Conservation (phyloP, 1,140 invertebrate species). For the Leptestheria dahalacensis region DNA sequence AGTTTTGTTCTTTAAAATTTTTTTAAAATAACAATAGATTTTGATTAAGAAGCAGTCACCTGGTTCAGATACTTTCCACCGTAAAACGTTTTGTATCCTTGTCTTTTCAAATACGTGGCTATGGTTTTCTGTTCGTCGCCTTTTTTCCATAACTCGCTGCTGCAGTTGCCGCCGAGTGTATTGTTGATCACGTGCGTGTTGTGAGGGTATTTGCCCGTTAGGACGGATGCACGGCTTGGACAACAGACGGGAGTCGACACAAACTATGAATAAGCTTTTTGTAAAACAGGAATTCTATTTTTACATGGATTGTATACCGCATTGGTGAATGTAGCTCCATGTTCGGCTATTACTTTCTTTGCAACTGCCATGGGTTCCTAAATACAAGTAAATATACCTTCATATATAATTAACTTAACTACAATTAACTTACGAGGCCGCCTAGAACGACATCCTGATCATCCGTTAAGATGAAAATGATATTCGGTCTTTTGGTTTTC, state of each 20-base stretch:
- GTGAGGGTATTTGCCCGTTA: slow-evolving; percentile 71
- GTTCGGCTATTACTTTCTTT: slow-evolving; percentile 38
- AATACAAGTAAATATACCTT: neutral
- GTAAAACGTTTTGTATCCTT: slow-evolving; percentile 61
- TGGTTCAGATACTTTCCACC: slow-evolving; percentile 75
- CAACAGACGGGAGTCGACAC: slow-evolving; percentile 70
- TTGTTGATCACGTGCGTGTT: slow-evolving; percentile 67
- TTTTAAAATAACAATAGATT: slow-evolving; percentile 16
- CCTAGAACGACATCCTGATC: slow-evolving; percentile 66
- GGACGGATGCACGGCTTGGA: slow-evolving; percentile 68
- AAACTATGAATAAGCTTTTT: slow-evolving; percentile 37
- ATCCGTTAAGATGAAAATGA: slow-evolving; percentile 66
- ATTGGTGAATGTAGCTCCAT: slow-evolving; percentile 52
- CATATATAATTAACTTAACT: neutral
- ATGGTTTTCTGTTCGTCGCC: slow-evolving; percentile 47
- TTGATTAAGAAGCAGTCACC: no score
- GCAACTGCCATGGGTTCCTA: slow-evolving; percentile 12
- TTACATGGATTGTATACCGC: slow-evolving; percentile 35
- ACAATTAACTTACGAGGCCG: slow-evolving; percentile 44
- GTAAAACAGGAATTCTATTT: slow-evolving; percentile 10
- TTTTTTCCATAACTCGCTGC: slow-evolving; percentile 45
- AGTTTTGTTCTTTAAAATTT: neutral
- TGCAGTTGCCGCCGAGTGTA: slow-evolving; percentile 57
- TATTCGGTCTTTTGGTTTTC: slow-evolving; percentile 39
- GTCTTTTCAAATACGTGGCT: slow-evolving; percentile 42